A percentile compares a stretch with the other conserved stretches of the same genome.
phyloP scores from a whole-genome alignment of 2,797 vertebrate genomes.

The Diglossa cyanea region DNA sequence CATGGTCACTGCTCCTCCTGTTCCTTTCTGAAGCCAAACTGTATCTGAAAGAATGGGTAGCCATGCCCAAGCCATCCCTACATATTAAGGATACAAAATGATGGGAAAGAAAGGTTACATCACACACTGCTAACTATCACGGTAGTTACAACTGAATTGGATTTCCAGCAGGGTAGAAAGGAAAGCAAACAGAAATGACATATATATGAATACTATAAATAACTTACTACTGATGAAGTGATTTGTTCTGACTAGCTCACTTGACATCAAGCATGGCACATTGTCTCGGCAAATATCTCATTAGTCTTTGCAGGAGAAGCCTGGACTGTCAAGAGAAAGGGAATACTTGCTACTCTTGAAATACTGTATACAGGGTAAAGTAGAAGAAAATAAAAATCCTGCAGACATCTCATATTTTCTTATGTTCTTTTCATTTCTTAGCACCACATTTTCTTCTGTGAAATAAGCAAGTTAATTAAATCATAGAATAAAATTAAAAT shows the following conservation, averaged over 20 bases:
- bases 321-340: not conserved
- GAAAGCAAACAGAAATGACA: not conserved
- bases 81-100: rapidly evolving
- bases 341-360: not conserved
- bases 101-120: not conserved
- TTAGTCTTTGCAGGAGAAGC: not conserved
- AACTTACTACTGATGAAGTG: not conserved
- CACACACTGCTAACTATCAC: not conserved
- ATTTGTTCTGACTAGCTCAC: not conserved
- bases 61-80: not conserved
- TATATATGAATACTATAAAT: not conserved
- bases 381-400: not conserved
- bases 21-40: not conserved
- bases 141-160: not conserved
- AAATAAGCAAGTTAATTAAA: not conserved
- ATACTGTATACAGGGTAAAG: not conserved
- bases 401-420: not conserved
- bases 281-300: not conserved
- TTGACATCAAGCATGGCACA: not conserved
- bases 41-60: not conserved
- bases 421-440: not conserved
- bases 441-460: not conserved
- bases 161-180: not conserved
- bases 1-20: no score
- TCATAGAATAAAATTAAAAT: not conserved